Conservation (phyloP, 1,140 invertebrate genomes). For the Drosophila oshimai region DNA sequence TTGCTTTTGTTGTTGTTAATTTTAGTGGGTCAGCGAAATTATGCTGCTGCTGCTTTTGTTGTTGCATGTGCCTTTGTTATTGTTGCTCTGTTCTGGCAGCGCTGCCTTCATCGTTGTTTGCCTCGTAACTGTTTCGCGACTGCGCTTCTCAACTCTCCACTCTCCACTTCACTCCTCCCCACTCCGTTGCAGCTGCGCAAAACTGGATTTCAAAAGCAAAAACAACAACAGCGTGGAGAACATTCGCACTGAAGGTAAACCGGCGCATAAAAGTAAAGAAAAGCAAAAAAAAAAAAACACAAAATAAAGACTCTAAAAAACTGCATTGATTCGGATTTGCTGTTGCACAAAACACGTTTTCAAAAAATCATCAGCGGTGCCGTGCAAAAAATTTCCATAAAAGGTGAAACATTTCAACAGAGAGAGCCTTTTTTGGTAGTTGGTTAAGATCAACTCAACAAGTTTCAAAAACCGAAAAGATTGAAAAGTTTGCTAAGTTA, state of each 20-base stretch:
- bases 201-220: conserved; percentile 74
- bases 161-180: conserved; percentile 42
- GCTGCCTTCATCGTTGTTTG: conserved; percentile 24
- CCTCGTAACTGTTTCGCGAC: conserved; percentile 55
- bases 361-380: conserved; percentile 1
- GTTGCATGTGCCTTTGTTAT: conserved; percentile 1
- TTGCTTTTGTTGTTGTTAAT: conserved; percentile 57
- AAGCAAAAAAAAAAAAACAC: conserved; percentile 4
- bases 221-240: conserved; percentile 34
- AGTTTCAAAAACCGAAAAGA: background rate
- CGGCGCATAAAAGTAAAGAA: conserved; percentile 60
- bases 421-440: background rate
- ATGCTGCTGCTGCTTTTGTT: conserved; percentile 24
- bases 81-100: conserved; percentile 23
- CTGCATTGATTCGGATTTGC: conserved; percentile 63
- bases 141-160: conserved; percentile 43
- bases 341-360: conserved; percentile 68
- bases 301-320: conserved; percentile 27
- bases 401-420: conserved; percentile 45
- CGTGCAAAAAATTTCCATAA: conserved; percentile 36
- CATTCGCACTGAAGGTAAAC: conserved; percentile 68
- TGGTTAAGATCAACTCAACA: background rate
- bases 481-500: no score
- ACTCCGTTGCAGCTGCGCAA: conserved; percentile 67
- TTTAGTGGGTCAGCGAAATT: conserved; percentile 78